Conservation (phyloP, 2,888 invertebrate species). For the Drosophila ustulata region DNA sequence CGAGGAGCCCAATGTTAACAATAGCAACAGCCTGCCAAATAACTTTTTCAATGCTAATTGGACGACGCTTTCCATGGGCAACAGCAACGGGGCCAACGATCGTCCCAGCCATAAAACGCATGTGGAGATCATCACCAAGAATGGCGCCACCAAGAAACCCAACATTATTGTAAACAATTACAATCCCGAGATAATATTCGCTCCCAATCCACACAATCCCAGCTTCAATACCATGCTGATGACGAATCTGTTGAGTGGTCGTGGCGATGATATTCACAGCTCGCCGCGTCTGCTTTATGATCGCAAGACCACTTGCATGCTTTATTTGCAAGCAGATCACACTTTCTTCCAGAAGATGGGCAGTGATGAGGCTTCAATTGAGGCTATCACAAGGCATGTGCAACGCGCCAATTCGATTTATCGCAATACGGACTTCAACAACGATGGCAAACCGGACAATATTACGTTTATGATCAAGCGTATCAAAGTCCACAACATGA, state of each 20-base stretch:
- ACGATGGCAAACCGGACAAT: conserved; percentile 95
- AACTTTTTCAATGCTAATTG: conserved; percentile 84
- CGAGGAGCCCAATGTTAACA: conserved; percentile 63
- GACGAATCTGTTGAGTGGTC: conserved; percentile 80
- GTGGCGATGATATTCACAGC: conserved; percentile 73
- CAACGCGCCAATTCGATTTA: conserved; percentile 96
- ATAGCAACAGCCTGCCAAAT: conserved; percentile 69
- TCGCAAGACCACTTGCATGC: conserved; percentile 96
- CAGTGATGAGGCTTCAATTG: conserved; percentile 96
- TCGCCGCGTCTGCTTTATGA: conserved; percentile 86
- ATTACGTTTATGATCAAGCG: conserved; percentile 98
- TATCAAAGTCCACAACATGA: conserved; percentile 95
- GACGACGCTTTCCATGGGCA: conserved; percentile 74
- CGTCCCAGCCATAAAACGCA: conserved; percentile 89
- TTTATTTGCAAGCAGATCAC: conserved; percentile 98
- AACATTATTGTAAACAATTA: conserved; percentile 88
- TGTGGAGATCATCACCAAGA: conserved; percentile 89
- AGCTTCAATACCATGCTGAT: conserved; percentile 83
- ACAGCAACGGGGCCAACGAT: conserved; percentile 64
- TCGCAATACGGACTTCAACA: conserved; percentile 95
- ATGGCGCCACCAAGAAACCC: conserved; percentile 88
- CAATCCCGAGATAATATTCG: conserved; percentile 84
- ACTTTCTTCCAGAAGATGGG: conserved; percentile 98
- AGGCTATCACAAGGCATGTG: conserved; percentile 97
- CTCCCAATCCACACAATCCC: conserved; percentile 82